Conservation (phyloP, 2,113 vertebrate genomes). For the Mirounga angustirostris region DNA sequence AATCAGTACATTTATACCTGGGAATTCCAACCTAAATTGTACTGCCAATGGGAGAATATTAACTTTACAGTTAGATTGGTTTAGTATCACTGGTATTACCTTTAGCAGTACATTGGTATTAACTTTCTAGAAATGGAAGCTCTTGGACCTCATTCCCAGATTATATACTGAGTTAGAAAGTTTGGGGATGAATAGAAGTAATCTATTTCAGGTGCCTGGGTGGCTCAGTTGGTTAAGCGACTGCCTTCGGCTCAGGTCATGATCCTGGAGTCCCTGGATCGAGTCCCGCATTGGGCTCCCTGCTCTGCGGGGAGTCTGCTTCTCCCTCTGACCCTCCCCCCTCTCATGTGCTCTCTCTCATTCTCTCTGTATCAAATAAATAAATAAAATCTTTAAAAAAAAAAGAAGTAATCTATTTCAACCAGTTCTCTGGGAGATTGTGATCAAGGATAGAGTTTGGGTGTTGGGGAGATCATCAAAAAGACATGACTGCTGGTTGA, state of each 20-base stretch:
- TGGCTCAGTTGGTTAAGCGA: too few species aligned
- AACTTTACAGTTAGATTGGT: neutral
- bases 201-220: neutral
- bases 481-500: neutral
- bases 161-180: neutral
- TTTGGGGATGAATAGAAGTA: neutral
- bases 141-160: neutral
- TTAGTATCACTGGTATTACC: neutral
- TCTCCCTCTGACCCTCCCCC: too few species aligned
- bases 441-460: neutral
- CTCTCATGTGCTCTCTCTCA: too few species aligned
- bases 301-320: too few species aligned
- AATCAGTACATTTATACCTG: neutral
- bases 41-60: neutral
- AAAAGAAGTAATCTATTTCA: neutral
- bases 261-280: too few species aligned
- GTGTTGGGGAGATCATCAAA: neutral
- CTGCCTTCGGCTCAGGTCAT: too few species aligned
- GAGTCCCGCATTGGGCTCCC: too few species aligned
- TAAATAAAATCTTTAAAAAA: too few species aligned
- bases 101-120: neutral
- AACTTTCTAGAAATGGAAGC: neutral
- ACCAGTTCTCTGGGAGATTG: neutral
- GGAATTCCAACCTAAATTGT: neutral
- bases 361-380: too few species aligned